Evolutionary conservation across 30 jellyfish, hydroid and myxozoan species (phyloP), one percentile per base, ranked within the genome.

Genomic region (Aurelia aurita): DNA sequence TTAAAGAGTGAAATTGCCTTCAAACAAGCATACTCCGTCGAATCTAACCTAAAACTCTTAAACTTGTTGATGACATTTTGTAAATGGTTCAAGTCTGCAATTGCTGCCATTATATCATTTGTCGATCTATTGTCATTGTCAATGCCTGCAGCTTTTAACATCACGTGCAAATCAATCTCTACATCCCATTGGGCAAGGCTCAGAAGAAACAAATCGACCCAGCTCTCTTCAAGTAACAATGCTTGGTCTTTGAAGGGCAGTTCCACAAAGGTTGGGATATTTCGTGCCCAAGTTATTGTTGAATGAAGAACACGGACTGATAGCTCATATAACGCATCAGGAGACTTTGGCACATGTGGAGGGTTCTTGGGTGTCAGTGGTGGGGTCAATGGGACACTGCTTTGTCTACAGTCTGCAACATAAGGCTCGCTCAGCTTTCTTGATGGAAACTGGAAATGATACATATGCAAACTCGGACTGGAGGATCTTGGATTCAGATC

Each of bases 241-340:
- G 97, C 88, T 59, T 90, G 97, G 64, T 90, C 97, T n/a, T 84
- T 68, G 80, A 90, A 84, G 23, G 97, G 96, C 18, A 90, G 77
- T 64, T 90, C 96, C n/a, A 80, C 72, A 69, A 90, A 90, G 1
- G 95, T 90, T 32, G 97, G 97, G 12, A 90, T 90, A 71, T 90
- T 90, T 14, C 97, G 82, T 22, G 95, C 97, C 97, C 97, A 90
- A 19, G 95, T 76, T 27, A 90, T 90, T 0, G 97, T 78, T 23
- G 86, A 62, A 53, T 76, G 87, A 8, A 90, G 67, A 7, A 90
- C 74, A 14, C 95, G 88, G 26, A 76, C 89, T 2, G 91, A 79
- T 25, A 82, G 74, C 61, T 89, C 90, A 47, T 89, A 89, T 10
- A 89, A 72, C 60, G 87, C 94, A 58, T 89, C 90, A 10, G 97